A percentile compares a stretch with the other conserved stretches of the same genome.
Evolutionary conservation across 2,113 vertebrate genomes (phyloP).

Genomic region (Larimichthys polyactis): DNA sequence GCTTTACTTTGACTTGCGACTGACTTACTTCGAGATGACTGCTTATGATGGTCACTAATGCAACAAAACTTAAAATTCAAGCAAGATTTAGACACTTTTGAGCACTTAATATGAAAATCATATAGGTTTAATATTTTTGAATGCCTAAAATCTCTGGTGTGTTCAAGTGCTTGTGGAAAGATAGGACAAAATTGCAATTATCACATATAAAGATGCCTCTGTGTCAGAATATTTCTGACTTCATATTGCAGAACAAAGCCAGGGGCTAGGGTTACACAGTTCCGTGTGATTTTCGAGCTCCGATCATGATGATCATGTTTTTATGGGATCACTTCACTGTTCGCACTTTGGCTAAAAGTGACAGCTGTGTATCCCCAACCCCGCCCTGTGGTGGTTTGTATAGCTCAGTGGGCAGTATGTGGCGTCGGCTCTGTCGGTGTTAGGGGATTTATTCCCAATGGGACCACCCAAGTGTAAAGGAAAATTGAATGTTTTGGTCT

Average conservation of each 20-base stretch:
- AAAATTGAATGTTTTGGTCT: conserved; percentile 18
- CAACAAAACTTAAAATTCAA: not conserved
- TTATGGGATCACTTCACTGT: conserved; percentile 41
- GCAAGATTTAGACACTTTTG: not conserved
- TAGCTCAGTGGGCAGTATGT: conserved; percentile 36
- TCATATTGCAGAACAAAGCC: conserved; percentile 19
- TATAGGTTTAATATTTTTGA: no score
- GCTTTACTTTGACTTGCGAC: not conserved
- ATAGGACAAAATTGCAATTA: no score
- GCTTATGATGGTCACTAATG: not conserved
- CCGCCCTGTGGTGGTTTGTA: conserved; percentile 21
- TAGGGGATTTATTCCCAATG: conserved; percentile 24
- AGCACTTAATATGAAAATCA: not conserved
- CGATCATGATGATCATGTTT: conserved; percentile 54
- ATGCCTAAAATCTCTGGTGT: no score
- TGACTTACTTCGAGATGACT: no score
- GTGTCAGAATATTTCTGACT: conserved; percentile 32
- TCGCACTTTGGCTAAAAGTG: conserved; percentile 44
- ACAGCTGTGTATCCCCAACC: conserved; percentile 41
- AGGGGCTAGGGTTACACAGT: conserved; percentile 10
- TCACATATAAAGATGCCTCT: not conserved
- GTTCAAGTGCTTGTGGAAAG: no score
- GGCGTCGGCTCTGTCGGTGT: conserved; percentile 30
- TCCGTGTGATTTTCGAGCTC: conserved; percentile 40
- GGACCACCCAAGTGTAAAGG: conserved; percentile 8